These are phyloP conservation scores for Gasteruption jaculator DNA, from an alignment of 2,888 invertebrate species.

Conservation along the genomic window DNA sequence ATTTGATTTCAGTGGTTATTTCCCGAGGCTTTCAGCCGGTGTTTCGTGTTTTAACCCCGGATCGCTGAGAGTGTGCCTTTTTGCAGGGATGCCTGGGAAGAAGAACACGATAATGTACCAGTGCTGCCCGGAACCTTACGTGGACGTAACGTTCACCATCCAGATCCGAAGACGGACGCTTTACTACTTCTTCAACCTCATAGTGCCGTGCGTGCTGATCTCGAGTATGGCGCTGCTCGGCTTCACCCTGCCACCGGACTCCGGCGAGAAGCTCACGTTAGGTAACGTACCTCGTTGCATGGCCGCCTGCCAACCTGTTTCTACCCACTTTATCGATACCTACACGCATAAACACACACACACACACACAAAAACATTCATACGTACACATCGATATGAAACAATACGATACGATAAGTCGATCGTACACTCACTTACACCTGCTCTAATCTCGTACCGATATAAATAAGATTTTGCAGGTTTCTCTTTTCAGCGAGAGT, in stretches of 20 bases:
- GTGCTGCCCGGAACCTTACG: conserved; percentile 91
- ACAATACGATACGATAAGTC: too few species aligned
- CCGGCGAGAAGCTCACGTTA: conserved; percentile 92
- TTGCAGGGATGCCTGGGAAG: conserved; percentile 84
- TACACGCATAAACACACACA: conserved; percentile 15
- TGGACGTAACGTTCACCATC: conserved; percentile 95
- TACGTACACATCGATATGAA: too few species aligned
- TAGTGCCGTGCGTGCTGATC: conserved; percentile 97
- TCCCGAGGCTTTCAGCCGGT: too few species aligned
- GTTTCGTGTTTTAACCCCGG: too few species aligned
- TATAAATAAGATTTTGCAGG: too few species aligned
- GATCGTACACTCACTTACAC: too few species aligned
- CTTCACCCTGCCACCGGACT: conserved; percentile 97
- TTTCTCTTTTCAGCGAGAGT: too few species aligned
- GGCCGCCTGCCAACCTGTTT: conserved; percentile 19
- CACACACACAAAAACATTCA: conserved; percentile 10
- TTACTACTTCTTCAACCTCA: conserved; percentile 99
- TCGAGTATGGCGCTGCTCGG: conserved; percentile 97
- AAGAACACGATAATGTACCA: conserved; percentile 87
- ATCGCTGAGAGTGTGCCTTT: too few species aligned
- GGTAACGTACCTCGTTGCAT: conserved; percentile 60
- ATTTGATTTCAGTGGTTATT: too few species aligned
- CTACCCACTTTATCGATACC: conserved; percentile 9
- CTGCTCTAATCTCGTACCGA: too few species aligned
- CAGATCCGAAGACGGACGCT: conserved; percentile 93